Conservation (phyloP, 2,888 invertebrate species). For the Drosophila putrida region DNA sequence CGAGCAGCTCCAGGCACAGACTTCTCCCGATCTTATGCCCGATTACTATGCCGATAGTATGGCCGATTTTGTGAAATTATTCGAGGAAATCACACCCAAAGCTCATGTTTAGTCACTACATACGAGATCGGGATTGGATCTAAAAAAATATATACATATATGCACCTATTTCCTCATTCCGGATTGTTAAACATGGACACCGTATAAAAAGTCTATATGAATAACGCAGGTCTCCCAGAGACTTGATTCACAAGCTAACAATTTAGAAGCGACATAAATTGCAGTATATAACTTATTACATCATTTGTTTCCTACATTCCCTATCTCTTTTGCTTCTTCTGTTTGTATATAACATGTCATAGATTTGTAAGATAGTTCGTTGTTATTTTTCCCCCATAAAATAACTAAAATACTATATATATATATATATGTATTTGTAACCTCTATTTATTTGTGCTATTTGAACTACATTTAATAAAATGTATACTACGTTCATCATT, state of each 20-base stretch:
- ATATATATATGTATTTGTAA: neutral
- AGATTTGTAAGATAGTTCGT: neutral
- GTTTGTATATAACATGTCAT: neutral
- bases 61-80: conserved; percentile 77
- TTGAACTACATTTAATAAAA: conserved; percentile 5
- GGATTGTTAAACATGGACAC: neutral
- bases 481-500: neutral
- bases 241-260: neutral
- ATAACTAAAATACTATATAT: too few relatives aligned
- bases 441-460: neutral
- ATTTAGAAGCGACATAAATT: neutral
- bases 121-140: neutral
- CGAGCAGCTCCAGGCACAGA: conserved; percentile 66
- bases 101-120: conserved; percentile 51
- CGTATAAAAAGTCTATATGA: neutral
- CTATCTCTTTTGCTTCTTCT: neutral
- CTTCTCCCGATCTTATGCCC: conserved; percentile 65
- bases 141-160: too few relatives aligned
- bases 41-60: conserved; percentile 83
- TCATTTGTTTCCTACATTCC: neutral
- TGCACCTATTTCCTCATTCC: neutral
- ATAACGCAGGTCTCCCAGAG: neutral
- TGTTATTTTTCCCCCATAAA: neutral
- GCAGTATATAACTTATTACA: neutral
- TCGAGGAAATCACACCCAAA: conserved; percentile 55